These are phyloP conservation scores for Colistium nudipinnis DNA, from an alignment of 2,113 vertebrate species.

Conservation along the genomic window DNA sequence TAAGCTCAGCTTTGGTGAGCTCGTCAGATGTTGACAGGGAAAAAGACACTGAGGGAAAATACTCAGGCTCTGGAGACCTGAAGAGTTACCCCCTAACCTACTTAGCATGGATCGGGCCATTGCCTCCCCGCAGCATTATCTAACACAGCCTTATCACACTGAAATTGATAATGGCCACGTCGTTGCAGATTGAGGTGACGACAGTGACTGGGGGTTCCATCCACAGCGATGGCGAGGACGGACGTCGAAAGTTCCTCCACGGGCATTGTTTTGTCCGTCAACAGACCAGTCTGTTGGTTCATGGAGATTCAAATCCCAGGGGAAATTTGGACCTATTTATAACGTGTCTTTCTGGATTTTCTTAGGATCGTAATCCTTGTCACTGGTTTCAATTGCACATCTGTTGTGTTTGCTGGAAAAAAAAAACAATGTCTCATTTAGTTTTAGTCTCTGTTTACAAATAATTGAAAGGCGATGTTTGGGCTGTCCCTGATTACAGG, in stretches of 20 bases:
- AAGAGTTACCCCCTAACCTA: constrained; percentile 76
- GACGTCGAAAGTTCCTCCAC: constrained; percentile 5
- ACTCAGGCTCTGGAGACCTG: constrained; percentile 63
- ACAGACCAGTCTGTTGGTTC: neutral
- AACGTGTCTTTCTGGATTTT: constrained; percentile 12
- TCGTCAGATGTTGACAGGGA: constrained; percentile 71
- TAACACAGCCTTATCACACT: constrained; percentile 50
- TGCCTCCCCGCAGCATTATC: constrained; percentile 58
- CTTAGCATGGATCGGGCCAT: constrained; percentile 69
- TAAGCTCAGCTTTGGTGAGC: constrained; percentile 67
- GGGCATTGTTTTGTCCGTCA: neutral
- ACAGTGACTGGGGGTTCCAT: constrained; percentile 36
- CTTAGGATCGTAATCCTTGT: constrained; percentile 4
- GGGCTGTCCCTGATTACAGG: constrained; percentile 34
- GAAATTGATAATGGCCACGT: constrained; percentile 51
- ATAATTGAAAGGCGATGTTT: constrained; percentile 37
- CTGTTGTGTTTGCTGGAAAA: constrained; percentile 16
- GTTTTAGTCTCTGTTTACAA: constrained; percentile 29
- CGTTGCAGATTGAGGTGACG: constrained; percentile 34
- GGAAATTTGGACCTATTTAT: neutral
- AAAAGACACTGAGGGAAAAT: constrained; percentile 57
- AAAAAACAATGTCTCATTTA: constrained; percentile 12
- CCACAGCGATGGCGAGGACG: constrained; percentile 11
- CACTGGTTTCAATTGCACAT: neutral
- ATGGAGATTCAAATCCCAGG: neutral